These are phyloP conservation scores for Chelmon rostratus DNA, from an alignment of 2,797 vertebrate genomes.

Conservation along the genomic window DNA sequence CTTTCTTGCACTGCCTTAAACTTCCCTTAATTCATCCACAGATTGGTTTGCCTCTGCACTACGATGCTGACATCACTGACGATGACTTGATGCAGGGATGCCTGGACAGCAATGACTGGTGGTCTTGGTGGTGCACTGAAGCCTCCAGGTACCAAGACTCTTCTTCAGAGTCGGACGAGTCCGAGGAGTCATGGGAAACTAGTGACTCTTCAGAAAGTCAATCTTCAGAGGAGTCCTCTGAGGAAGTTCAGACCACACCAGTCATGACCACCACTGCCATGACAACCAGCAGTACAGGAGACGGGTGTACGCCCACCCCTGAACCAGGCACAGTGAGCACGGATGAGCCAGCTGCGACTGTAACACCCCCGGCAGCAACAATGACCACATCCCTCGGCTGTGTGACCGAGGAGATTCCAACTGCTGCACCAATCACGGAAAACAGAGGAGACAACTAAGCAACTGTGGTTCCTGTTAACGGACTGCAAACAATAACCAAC, in stretches of 20 bases:
- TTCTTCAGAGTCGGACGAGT: conserved; percentile 32
- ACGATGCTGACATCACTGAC: conserved; percentile 32
- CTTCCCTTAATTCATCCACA: conserved; percentile 9
- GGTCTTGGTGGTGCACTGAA: background rate
- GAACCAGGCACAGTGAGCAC: conserved; percentile 22
- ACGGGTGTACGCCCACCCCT: background rate
- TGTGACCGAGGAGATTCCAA: conserved; percentile 26
- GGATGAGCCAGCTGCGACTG: background rate
- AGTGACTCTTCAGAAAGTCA: conserved; percentile 30
- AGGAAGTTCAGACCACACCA: conserved; percentile 26
- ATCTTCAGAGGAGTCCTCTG: conserved; percentile 43
- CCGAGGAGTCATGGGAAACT: background rate
- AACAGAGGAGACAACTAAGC: conserved; percentile 69
- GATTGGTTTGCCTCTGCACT: background rate
- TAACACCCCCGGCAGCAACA: background rate
- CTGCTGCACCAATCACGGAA: conserved; percentile 34
- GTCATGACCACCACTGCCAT: background rate
- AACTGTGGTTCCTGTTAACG: background rate
- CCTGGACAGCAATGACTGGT: background rate
- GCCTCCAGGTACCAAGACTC: background rate
- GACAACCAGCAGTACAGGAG: background rate
- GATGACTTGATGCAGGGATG: rapidly evolving
- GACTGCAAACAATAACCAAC: background rate
- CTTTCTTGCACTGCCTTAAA: background rate
- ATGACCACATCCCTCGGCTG: background rate